Percentiles rank a stretch among this genome's conserved stretches.
These are phyloP conservation scores for Lasioglossum morio DNA, from an alignment of 2,888 invertebrate species.

Conservation along the genomic window DNA sequence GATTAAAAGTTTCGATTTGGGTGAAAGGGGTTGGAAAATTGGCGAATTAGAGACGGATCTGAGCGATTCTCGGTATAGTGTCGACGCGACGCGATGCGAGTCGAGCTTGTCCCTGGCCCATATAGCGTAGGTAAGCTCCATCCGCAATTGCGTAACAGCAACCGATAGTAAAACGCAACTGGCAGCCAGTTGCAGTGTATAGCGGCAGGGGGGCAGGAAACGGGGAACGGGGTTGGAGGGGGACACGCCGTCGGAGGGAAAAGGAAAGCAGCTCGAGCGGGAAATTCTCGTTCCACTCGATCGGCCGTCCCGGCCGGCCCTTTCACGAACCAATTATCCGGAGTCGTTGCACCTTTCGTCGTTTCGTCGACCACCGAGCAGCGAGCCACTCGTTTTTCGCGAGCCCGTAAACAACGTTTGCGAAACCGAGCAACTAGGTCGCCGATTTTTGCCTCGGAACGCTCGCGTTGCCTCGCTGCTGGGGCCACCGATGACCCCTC, in stretches of 20 bases:
- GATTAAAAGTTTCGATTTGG: not conserved
- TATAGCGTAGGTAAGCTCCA: slow-evolving; percentile 77
- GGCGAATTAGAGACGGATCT: not conserved
- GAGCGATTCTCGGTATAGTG: not conserved
- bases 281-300: slow-evolving; percentile 58
- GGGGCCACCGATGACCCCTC: not conserved
- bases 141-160: slow-evolving; percentile 79
- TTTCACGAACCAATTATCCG: slow-evolving; percentile 54
- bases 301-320: slow-evolving; percentile 40
- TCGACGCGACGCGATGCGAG: slow-evolving; percentile 48
- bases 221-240: not conserved
- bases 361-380: slow-evolving; percentile 2
- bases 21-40: not conserved
- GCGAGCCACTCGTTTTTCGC: slow-evolving; percentile 28
- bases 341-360: slow-evolving; percentile 38
- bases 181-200: slow-evolving; percentile 24
- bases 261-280: slow-evolving; percentile 44
- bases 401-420: slow-evolving; percentile 13
- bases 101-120: slow-evolving; percentile 81
- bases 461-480: not conserved
- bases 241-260: slow-evolving; percentile 7
- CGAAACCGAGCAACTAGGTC: slow-evolving; percentile 4
- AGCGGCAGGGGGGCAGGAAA: slow-evolving; percentile 23
- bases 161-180: slow-evolving; percentile 76
- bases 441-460: not conserved